Base-by-base conservation (phyloP, 2,888 invertebrate genomes). In the Salticus scenicus region DNA sequence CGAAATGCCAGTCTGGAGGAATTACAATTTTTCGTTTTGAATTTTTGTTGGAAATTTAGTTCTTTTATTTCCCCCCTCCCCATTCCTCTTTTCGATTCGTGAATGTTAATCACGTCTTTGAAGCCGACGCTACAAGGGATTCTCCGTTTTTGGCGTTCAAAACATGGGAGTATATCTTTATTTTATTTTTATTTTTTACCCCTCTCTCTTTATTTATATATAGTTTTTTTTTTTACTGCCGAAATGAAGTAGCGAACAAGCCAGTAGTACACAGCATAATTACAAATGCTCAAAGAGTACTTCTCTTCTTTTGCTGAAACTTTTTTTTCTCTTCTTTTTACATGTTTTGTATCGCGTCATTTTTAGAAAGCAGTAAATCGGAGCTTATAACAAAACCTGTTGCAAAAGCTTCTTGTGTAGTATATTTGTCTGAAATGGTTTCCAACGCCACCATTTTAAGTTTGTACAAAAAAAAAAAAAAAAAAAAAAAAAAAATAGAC, bases 71-170 rank as follows among this genome's bases (percentile, higher is more conserved):
- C 73, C 73, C 30, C 30, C 64, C 51, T 77, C 76, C 73, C 30
- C 30, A 47, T 37, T 77, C 76, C 64, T 71, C 76, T 47, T 82
- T 76, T 41, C 42, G 51, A 66, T 67, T 67, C 37, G n/a, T 77
- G 77, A 83, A 83, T 83, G 83, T 83, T 83, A 83, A 83, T 83
- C 83, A 83, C 83, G 83, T 64, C 81, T 75, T 75, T 57, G 70
- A 75, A 82, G 81, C 33, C 81, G 72, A 71, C 72, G 66, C 66
- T 83, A 83, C 83, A 83, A 24, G 83, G 66, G 83, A 77, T 83
- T 77, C 72, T 83, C 66, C 83, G 64, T 77, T 71, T 51, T 33
- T 37, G 77, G 76, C 30, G 41, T 41, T 51, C 72, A 37, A 51
- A 83, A 83, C 83, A 83, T 37, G 72, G 57, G 17, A 57, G 57